phyloP scores from a whole-genome alignment of 2,888 invertebrate genomes.

The Ochropleura plecta region DNA sequence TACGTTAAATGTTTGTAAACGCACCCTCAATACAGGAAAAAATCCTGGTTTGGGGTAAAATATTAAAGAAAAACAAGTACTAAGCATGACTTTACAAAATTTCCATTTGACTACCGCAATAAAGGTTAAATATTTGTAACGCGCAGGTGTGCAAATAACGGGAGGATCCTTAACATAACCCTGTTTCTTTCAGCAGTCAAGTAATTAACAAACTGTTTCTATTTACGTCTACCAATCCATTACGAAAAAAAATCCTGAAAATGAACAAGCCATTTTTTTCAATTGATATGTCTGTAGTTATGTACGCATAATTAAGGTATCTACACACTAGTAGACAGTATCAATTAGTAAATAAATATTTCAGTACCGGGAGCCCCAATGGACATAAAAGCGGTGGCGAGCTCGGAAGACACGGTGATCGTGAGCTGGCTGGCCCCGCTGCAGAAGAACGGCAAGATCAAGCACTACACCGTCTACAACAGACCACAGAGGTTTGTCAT shows the following conservation, averaged over 20 bases:
- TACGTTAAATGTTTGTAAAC: too few species aligned
- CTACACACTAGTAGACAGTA: background rate
- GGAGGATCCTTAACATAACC: too few species aligned
- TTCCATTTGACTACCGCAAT: background rate
- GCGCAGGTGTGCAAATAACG: background rate
- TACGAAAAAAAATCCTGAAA: background rate
- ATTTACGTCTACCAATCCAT: background rate
- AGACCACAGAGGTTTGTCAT: constrained; percentile 88
- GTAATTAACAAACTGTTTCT: background rate
- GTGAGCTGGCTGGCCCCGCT: constrained; percentile 96
- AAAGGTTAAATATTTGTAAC: background rate
- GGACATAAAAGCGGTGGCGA: constrained; percentile 95
- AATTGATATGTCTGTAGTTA: background rate
- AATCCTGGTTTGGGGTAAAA: too few species aligned
- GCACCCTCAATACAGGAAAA: too few species aligned
- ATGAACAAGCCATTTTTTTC: background rate
- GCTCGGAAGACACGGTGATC: constrained; percentile 95
- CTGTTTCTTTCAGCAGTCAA: too few species aligned
- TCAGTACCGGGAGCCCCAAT: constrained; percentile 96
- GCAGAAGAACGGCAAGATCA: constrained; percentile 95
- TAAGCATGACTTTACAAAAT: background rate
- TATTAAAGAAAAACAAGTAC: background rate
- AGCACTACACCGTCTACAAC: constrained; percentile 95
- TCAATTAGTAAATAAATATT: background rate
- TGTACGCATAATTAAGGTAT: background rate